phyloP scores from a whole-genome alignment of 2,113 vertebrate genomes.

The Spermophilus dauricus region DNA sequence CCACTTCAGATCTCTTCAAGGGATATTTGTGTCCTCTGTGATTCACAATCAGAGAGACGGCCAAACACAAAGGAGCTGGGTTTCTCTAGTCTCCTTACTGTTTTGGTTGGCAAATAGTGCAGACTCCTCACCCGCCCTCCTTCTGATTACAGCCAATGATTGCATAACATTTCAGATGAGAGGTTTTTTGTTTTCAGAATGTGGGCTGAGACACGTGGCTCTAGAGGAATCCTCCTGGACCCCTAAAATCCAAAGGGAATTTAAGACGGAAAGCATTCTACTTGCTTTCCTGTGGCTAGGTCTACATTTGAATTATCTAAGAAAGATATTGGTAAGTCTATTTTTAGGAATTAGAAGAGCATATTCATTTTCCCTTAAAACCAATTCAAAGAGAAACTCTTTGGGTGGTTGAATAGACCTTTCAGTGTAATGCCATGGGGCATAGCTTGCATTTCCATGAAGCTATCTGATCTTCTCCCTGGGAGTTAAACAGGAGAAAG shows the following conservation, averaged over 20 bases:
- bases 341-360: slow-evolving; percentile 55
- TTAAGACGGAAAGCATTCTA: slow-evolving; percentile 31
- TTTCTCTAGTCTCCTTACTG: slow-evolving; percentile 72
- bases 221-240: slow-evolving; percentile 60
- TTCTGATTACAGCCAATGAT: slow-evolving; percentile 73
- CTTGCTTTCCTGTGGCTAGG: slow-evolving; percentile 37
- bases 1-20: slow-evolving; percentile 58
- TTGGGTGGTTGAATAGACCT: neutral
- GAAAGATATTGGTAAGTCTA: slow-evolving; percentile 7
- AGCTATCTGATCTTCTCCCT: neutral
- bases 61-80: slow-evolving; percentile 62
- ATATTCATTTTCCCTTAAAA: neutral
- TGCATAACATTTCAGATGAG: slow-evolving; percentile 78
- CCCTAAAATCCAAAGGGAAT: slow-evolving; percentile 38
- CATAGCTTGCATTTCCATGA: neutral
- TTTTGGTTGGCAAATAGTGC: slow-evolving; percentile 75
- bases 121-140: slow-evolving; percentile 42
- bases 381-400: neutral
- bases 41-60: slow-evolving; percentile 38
- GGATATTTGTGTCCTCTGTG: slow-evolving; percentile 54
- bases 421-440: neutral
- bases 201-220: slow-evolving; percentile 60
- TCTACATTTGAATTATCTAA: slow-evolving; percentile 36
- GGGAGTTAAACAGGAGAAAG: neutral
- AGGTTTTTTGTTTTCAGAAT: slow-evolving; percentile 47